These are phyloP conservation scores for Serranochromis macrocephalus DNA, from an alignment of 2,113 vertebrate species.

Conservation along the genomic window DNA sequence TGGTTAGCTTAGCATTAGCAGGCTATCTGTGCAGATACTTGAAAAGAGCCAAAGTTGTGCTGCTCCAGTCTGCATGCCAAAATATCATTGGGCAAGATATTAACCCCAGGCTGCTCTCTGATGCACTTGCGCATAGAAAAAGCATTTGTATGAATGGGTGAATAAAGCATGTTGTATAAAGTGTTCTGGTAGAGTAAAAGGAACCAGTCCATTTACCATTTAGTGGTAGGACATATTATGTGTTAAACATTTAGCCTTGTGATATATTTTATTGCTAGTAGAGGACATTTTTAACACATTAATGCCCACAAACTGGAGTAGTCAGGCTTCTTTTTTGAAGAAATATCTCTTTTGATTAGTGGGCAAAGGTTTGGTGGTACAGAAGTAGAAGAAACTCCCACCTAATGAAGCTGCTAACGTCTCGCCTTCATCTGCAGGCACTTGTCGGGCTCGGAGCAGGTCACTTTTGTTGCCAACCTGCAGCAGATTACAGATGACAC, in stretches of 20 bases:
- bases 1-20: not conserved
- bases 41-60: not conserved
- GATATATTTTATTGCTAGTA: not conserved
- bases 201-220: not conserved
- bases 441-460: constrained; percentile 83
- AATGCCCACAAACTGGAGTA: not conserved
- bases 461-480: constrained; percentile 89
- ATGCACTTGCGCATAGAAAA: not conserved
- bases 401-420: constrained; percentile 79
- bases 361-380: not conserved
- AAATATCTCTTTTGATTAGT: not conserved
- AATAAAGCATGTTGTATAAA: not conserved
- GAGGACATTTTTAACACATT: not conserved
- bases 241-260: not conserved
- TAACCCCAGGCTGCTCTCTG: not conserved
- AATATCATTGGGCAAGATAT: not conserved
- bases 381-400: not conserved
- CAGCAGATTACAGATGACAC: constrained; percentile 35
- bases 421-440: constrained; percentile 78
- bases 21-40: not conserved
- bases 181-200: not conserved
- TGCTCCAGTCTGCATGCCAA: not conserved
- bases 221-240: not conserved
- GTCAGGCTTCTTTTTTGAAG: not conserved
- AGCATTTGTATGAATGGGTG: accelerated